A percentile compares a stretch with the other conserved stretches of the same genome.
phyloP scores from a whole-genome alignment of 35 echinoderm and acorn worm species.

The Patiria miniata region DNA sequence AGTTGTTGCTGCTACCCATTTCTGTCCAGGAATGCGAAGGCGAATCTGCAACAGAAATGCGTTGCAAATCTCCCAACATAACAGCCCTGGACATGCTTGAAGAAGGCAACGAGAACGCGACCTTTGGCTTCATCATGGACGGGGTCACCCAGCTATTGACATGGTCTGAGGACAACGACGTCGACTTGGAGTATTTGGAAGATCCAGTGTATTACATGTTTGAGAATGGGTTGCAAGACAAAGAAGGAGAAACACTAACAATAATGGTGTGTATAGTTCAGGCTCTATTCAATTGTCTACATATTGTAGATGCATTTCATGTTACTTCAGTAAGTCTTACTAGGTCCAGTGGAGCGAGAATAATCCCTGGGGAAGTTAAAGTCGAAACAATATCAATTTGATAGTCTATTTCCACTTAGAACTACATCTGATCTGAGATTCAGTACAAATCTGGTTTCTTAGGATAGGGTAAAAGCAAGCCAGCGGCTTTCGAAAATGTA shows the following conservation, averaged over 20 bases:
- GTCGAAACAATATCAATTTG: background rate
- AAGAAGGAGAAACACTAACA: background rate
- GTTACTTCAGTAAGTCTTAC: background rate
- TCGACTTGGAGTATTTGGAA: slow-evolving; percentile 2
- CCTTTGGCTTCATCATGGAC: slow-evolving; percentile 52
- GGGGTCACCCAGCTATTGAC: slow-evolving; percentile 20
- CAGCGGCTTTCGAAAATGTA: too few species aligned
- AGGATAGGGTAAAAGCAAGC: too few species aligned
- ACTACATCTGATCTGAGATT: too few species aligned
- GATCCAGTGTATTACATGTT: slow-evolving; percentile 18
- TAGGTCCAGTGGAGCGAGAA: background rate
- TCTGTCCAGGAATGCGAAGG: too few species aligned
- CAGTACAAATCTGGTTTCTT: too few species aligned
- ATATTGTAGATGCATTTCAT: background rate
- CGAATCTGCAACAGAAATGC: too few species aligned
- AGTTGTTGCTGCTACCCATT: too few species aligned
- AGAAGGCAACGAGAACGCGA: background rate
- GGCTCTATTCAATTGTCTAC: background rate
- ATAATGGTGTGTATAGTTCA: background rate
- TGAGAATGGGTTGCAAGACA: background rate
- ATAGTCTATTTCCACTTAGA: background rate
- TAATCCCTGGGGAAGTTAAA: background rate
- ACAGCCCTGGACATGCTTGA: too few species aligned
- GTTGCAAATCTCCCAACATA: too few species aligned
- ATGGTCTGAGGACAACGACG: slow-evolving; percentile 32